Base-by-base conservation (phyloP, 2,888 invertebrate species). In the Stenchaetothrips biformis region DNA sequence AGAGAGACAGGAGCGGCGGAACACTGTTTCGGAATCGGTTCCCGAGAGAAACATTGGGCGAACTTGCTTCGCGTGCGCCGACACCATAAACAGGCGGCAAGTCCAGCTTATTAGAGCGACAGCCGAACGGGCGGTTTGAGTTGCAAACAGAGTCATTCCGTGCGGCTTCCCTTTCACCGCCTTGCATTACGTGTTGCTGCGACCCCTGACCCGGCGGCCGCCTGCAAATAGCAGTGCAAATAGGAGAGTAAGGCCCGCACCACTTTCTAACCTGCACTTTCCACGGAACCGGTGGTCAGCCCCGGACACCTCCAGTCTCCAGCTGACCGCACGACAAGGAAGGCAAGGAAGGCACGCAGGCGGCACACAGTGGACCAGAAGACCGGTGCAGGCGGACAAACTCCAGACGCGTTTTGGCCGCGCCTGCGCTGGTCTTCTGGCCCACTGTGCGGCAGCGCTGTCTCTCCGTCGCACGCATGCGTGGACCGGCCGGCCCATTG, bases 261-360 rank as follows among this genome's bases (percentile, higher is more conserved):
- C 67, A 67, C 67, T 67, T 67, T 21, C 67, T 8, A 67, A 9
- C 67, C 21, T 21, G 21, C 8, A 53, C 53, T 67, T 67, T 67
- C 67, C 67, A 21, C 21, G 67, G 21, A 21, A 21, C 1, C 1
- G 67, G n/a, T 67, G 67, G 67, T n/a, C 21, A 9, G n/a, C 21
- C n/a, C 21, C 21, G 21, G 67, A n/a, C 67, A 3, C 67, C 67
- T n/a, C 21, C 21, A 21, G 21, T 67, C 67, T 67, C 67, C n/a
- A n/a, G 21, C 67, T 67, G 67, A 67, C 67, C 67, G 21, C 67
- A 67, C 16, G 62, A n/a, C n/a, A 53, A n/a, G n/a, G n/a, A n/a
- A n/a, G n/a, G n/a, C n/a, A n/a, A n/a, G n/a, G n/a, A n/a, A n/a
- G n/a, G n/a, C n/a, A n/a, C n/a, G n/a, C n/a, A n/a, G n/a, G n/a